Percentiles rank a stretch among this genome's conserved stretches.
Evolutionary conservation across 2,888 invertebrate genomes (phyloP).

Genomic region (Drosophila tripunctata): DNA sequence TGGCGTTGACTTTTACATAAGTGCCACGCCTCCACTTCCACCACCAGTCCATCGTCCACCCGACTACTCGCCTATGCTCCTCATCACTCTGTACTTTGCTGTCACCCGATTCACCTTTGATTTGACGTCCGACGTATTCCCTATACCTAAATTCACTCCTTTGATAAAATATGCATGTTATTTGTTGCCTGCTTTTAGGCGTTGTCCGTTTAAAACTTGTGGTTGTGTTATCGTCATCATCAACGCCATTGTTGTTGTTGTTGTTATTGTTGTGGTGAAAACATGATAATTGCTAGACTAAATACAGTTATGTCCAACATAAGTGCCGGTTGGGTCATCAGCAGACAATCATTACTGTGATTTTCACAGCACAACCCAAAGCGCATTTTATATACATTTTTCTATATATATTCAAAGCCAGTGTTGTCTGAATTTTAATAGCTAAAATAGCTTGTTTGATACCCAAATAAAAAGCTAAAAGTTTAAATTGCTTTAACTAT

Average conservation of each 20-base stretch:
- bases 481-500: too few relatives aligned
- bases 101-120: too few relatives aligned
- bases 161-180: conserved; percentile 38
- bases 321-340: neutral
- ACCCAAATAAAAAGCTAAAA: too few relatives aligned
- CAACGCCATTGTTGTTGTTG: neutral
- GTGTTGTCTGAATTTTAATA: too few relatives aligned
- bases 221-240: conserved; percentile 4
- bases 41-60: neutral
- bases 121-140: too few relatives aligned
- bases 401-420: neutral
- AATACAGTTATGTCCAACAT: neutral
- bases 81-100: neutral
- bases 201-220: conserved; percentile 24
- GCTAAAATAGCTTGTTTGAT: too few relatives aligned
- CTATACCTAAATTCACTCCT: neutral
- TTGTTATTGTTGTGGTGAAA: conserved; percentile 14
- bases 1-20: conserved; percentile 19
- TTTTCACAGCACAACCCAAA: neutral
- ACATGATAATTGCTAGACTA: conserved; percentile 4
- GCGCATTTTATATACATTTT: neutral
- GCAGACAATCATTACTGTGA: neutral
- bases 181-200: conserved; percentile 49
- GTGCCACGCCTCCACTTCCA: neutral
- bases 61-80: neutral